Percentiles rank a stretch among this genome's conserved stretches.
Conservation (phyloP, 2,888 invertebrate species). For the Ennomos fuscantarius region DNA sequence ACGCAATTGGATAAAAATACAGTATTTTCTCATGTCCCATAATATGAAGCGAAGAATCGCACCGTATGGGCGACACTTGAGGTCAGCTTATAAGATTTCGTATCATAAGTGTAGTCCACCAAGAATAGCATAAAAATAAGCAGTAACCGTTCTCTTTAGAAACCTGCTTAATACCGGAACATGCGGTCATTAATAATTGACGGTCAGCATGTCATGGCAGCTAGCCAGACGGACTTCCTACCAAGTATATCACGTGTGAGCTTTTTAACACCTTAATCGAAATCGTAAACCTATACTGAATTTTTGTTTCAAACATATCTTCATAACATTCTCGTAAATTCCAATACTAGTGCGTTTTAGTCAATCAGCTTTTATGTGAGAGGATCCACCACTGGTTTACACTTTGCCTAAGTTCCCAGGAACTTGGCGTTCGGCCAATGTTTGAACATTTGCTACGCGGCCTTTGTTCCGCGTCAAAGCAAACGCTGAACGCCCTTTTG, state of each 20-base stretch:
- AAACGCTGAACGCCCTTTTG: slow-evolving; percentile 65
- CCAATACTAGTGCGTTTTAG: background rate
- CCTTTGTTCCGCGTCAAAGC: slow-evolving; percentile 58
- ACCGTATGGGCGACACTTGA: slow-evolving; percentile 36
- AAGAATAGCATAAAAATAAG: background rate
- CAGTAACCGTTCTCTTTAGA: slow-evolving; percentile 1
- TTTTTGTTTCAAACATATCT: no score
- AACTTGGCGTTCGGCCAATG: slow-evolving; percentile 63
- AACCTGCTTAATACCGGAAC: no score
- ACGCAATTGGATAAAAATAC: slow-evolving; percentile 31
- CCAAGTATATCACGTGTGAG: no score
- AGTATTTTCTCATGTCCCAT: slow-evolving; percentile 24
- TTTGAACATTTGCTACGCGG: slow-evolving; percentile 60
- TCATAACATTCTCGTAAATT: background rate
- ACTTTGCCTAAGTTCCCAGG: slow-evolving; percentile 44
- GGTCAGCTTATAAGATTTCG: slow-evolving; percentile 48
- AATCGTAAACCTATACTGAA: no score
- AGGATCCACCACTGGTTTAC: slow-evolving; percentile 16
- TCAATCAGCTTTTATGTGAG: slow-evolving; percentile 9
- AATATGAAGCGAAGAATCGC: slow-evolving; percentile 5
- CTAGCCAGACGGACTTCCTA: no score
- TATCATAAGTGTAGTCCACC: slow-evolving; percentile 53
- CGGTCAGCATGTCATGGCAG: no score
- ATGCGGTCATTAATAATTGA: no score
- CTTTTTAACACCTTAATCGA: no score